Evolutionary conservation across 2,888 invertebrate genomes (phyloP).

Genomic region (Diploptera punctata): DNA sequence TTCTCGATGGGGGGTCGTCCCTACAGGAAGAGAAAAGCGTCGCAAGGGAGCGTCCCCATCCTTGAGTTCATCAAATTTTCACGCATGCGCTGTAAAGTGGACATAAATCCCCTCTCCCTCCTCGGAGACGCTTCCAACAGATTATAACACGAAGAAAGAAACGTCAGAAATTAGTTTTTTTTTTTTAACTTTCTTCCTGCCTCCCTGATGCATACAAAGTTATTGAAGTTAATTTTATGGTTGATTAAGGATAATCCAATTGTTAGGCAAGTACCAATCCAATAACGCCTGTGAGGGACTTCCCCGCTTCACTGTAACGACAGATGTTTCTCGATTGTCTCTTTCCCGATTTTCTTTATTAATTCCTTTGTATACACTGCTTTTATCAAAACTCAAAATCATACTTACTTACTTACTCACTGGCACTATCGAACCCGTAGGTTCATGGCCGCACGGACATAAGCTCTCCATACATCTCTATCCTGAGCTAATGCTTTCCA

Average conservation of each 20-base stretch:
- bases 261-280: conserved; percentile 42
- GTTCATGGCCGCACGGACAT: too few relatives aligned
- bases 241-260: conserved; percentile 46
- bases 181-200: neutral
- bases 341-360: too few relatives aligned
- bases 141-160: neutral
- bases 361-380: too few relatives aligned
- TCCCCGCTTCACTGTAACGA: neutral
- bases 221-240: conserved; percentile 46
- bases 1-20: neutral
- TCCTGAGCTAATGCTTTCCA: too few relatives aligned
- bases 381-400: too few relatives aligned
- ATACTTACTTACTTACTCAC: too few relatives aligned
- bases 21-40: neutral
- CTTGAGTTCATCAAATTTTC: conserved; percentile 7
- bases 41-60: neutral
- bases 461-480: too few relatives aligned
- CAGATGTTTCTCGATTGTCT: too few relatives aligned
- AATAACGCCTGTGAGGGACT: conserved; percentile 35
- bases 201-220: conserved; percentile 40
- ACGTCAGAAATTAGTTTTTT: conserved; percentile 23
- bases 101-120: too few relatives aligned
- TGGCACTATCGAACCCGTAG: too few relatives aligned
- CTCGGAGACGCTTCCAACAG: neutral
- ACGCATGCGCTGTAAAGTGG: conserved; percentile 3